A percentile compares a stretch with the other conserved stretches of the same genome.
Evolutionary conservation across 2,888 invertebrate genomes (phyloP).

Genomic region (Lasioglossum morio): DNA sequence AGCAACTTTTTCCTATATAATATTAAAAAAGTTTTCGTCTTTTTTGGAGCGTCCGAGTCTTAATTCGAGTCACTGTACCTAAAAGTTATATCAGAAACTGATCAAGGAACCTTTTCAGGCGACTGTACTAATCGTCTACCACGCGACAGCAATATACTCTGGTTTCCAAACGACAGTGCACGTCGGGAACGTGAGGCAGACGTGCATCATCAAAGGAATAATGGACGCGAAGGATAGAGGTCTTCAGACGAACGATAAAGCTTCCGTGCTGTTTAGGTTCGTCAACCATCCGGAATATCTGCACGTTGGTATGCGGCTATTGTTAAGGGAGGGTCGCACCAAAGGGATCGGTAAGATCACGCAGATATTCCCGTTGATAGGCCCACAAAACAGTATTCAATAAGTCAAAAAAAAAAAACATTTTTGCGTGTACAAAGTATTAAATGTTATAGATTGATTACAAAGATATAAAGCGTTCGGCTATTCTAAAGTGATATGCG

Average conservation of each 20-base stretch:
- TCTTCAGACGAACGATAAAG: constrained; percentile 93
- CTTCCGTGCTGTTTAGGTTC: constrained; percentile 95
- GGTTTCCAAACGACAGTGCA: constrained; percentile 97
- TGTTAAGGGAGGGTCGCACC: constrained; percentile 93
- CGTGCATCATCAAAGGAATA: constrained; percentile 94
- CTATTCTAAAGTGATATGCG: constrained; percentile 22
- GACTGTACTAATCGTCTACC: constrained; percentile 94
- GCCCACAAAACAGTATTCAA: constrained; percentile 57
- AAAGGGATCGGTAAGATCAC: constrained; percentile 95
- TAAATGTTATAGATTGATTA: constrained; percentile 25
- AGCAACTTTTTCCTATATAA: too few species aligned
- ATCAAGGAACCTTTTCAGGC: constrained; percentile 88
- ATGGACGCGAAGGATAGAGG: constrained; percentile 88
- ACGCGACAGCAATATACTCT: constrained; percentile 92
- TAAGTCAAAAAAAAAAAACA: constrained; percentile 23
- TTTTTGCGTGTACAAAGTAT: constrained; percentile 44
- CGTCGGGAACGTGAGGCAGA: constrained; percentile 97
- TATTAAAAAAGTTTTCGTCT: too few species aligned
- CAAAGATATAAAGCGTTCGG: constrained; percentile 17
- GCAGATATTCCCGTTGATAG: constrained; percentile 88
- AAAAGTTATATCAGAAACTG: not conserved
- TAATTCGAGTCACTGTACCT: too few species aligned
- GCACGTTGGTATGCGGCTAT: constrained; percentile 90
- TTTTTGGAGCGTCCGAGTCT: too few species aligned
- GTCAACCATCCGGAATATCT: constrained; percentile 96